phyloP scores from a whole-genome alignment of 2,888 invertebrate genomes.

The Steinernema carpocapsae region DNA sequence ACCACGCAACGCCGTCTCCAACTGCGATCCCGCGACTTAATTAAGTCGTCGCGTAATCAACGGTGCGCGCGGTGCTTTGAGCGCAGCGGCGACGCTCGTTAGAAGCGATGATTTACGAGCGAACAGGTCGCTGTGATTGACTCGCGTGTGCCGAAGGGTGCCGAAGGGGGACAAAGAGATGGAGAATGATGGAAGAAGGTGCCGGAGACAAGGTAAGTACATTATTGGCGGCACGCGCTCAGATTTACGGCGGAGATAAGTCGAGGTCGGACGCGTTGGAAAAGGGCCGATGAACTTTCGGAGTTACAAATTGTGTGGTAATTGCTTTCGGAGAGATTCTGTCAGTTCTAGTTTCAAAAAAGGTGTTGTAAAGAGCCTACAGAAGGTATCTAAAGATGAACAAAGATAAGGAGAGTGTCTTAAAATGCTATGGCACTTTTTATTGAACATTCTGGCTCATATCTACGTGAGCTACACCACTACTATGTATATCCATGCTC shows the following conservation, averaged over 20 bases:
- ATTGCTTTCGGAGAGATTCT: too few relatives aligned
- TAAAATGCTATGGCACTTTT: not conserved
- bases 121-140: not conserved
- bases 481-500: not conserved
- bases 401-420: not conserved
- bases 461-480: too few relatives aligned
- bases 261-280: not conserved
- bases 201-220: conserved; percentile 25
- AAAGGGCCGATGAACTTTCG: conserved; percentile 17
- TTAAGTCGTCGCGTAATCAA: conserved; percentile 25
- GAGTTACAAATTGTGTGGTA: not conserved
- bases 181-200: not conserved
- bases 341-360: too few relatives aligned
- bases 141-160: not conserved
- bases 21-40: conserved; percentile 12
- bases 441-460: not conserved
- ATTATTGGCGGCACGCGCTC: not conserved
- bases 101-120: conserved; percentile 13
- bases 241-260: conserved; percentile 27
- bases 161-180: not conserved
- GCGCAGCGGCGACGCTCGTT: not conserved
- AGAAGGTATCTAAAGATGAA: not conserved
- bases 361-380: not conserved
- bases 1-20: conserved; percentile 3
- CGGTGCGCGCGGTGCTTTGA: not conserved